A percentile compares a stretch with the other conserved stretches of the same genome.
Conservation (phyloP, 1,140 invertebrate species). For the Drosophila arawakana region DNA sequence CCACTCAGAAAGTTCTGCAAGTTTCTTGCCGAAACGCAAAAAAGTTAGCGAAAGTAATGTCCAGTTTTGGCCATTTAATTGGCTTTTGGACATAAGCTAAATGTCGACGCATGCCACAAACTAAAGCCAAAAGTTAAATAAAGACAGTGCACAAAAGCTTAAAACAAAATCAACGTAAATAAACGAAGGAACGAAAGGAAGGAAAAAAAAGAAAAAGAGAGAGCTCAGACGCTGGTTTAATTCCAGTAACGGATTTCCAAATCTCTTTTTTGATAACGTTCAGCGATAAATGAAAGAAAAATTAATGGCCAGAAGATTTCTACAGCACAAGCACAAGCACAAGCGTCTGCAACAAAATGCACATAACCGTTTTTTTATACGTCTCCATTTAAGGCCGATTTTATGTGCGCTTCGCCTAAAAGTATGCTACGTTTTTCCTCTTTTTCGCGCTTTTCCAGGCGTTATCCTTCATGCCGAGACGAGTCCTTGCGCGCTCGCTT, state of each 20-base stretch:
- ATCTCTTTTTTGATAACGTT: background rate
- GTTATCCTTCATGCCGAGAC: slow-evolving; percentile 16
- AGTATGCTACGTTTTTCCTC: background rate
- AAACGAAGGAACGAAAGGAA: background rate
- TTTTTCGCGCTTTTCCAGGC: slow-evolving; percentile 30
- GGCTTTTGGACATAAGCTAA: slow-evolving; percentile 20
- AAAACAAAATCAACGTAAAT: slow-evolving; percentile 1
- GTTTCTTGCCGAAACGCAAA: slow-evolving; percentile 7
- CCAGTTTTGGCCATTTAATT: slow-evolving; percentile 36
- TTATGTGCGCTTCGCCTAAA: slow-evolving; percentile 43
- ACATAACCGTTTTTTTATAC: slow-evolving; percentile 38
- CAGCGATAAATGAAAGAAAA: background rate
- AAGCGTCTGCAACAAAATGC: background rate
- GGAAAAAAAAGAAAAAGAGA: background rate
- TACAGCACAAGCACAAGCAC: background rate
- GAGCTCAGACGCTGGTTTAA: too few relatives aligned
- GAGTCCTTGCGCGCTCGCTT: slow-evolving; percentile 24
- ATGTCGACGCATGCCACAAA: background rate
- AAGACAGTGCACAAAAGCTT: background rate
- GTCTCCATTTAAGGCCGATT: slow-evolving; percentile 39
- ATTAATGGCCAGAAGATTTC: slow-evolving; percentile 10
- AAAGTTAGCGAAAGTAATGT: slow-evolving; percentile 27
- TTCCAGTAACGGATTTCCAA: background rate
- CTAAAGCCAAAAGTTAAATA: background rate
- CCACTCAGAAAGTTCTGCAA: slow-evolving; percentile 13